Percentiles rank a stretch among this genome's conserved stretches.
phyloP scores from a whole-genome alignment of 2,888 invertebrate species.

The Ochropleura plecta region DNA sequence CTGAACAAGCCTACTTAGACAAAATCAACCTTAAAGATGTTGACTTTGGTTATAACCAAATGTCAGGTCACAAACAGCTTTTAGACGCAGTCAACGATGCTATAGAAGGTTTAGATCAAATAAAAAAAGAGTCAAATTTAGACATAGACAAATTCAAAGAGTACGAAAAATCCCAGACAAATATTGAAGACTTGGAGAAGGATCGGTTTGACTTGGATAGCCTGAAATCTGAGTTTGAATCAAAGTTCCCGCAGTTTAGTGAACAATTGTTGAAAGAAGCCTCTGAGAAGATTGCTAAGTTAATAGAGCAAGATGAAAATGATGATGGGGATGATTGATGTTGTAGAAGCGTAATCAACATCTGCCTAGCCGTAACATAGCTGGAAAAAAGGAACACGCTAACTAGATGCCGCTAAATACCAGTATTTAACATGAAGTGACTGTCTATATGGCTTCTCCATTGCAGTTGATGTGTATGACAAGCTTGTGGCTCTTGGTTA shows the following conservation, averaged over 20 bases:
- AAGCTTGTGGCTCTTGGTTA: too few species aligned
- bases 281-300: slow-evolving; percentile 77
- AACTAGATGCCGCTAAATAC: background rate
- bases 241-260: slow-evolving; percentile 80
- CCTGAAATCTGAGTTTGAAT: slow-evolving; percentile 79
- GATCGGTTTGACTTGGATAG: slow-evolving; percentile 78
- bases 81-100: slow-evolving; percentile 85
- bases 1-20: slow-evolving; percentile 78
- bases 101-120: slow-evolving; percentile 81
- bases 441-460: background rate
- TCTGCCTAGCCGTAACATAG: background rate
- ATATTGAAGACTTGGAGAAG: slow-evolving; percentile 74
- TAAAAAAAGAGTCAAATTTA: slow-evolving; percentile 82
- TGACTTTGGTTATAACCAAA: slow-evolving; percentile 82
- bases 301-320: slow-evolving; percentile 75
- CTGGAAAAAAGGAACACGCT: background rate
- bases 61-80: slow-evolving; percentile 81
- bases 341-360: background rate
- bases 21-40: slow-evolving; percentile 81
- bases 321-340: slow-evolving; percentile 64
- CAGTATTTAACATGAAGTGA: background rate
- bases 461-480: background rate
- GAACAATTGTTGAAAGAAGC: slow-evolving; percentile 82
- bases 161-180: slow-evolving; percentile 73
- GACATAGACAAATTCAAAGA: slow-evolving; percentile 79